Evolutionary conservation across 2,797 vertebrate species (phyloP).

Genomic region (Malurus leucopterus): DNA sequence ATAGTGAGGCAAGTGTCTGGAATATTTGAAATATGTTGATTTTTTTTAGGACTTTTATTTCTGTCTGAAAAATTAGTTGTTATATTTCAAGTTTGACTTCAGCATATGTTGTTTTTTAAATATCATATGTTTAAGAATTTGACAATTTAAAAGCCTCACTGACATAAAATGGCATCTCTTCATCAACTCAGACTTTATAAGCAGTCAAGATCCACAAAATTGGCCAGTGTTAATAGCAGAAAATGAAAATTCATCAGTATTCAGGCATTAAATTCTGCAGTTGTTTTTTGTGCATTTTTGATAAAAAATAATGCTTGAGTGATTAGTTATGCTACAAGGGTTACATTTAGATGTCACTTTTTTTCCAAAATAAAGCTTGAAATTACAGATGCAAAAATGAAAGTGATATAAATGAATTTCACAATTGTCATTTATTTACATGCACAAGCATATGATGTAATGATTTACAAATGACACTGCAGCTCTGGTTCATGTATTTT

Average conservation of each 20-base stretch:
- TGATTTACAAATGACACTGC: neutral
- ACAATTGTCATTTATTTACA: neutral
- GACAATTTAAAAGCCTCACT: neutral
- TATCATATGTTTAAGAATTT: neutral
- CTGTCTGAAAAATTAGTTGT: neutral
- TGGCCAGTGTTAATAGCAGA: neutral
- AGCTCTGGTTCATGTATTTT: neutral
- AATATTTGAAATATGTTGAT: neutral
- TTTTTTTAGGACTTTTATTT: neutral
- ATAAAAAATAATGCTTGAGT: neutral
- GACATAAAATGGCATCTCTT: neutral
- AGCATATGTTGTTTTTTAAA: neutral
- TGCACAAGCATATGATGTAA: neutral
- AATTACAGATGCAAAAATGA: neutral
- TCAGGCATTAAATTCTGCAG: neutral
- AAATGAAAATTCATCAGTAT: neutral
- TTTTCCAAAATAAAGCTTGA: neutral
- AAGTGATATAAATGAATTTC: neutral
- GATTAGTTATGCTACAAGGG: neutral
- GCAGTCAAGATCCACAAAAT: neutral
- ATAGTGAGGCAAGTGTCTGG: neutral
- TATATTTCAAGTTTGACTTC: neutral
- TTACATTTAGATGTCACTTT: neutral
- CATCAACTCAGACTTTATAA: neutral
- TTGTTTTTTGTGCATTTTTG: neutral